Evolutionary conservation across 2,888 invertebrate genomes (phyloP).

Genomic region (Orthonychiurus folsomi): DNA sequence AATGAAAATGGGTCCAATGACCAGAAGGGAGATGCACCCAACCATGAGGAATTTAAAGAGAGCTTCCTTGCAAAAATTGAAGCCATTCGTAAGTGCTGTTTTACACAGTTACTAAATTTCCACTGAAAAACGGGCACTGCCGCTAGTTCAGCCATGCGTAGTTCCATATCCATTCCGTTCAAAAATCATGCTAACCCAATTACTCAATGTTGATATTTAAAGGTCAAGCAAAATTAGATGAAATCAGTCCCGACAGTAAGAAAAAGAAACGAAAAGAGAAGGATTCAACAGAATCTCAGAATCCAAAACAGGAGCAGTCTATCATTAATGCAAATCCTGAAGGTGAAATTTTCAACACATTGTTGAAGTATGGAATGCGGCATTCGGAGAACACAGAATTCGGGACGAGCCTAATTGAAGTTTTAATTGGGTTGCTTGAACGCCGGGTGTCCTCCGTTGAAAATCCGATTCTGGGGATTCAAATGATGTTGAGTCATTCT

Average conservation of each 20-base stretch:
- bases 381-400: neutral
- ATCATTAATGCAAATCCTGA: too few relatives aligned
- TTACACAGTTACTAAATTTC: neutral
- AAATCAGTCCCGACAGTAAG: slow-evolving; percentile 19
- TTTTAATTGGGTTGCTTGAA: neutral
- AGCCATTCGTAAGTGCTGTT: slow-evolving; percentile 19
- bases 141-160: too few relatives aligned
- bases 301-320: too few relatives aligned
- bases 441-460: neutral
- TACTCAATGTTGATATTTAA: neutral
- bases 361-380: neutral
- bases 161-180: neutral
- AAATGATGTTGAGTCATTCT: neutral
- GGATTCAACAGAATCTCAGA: neutral
- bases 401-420: neutral
- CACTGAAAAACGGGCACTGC: neutral
- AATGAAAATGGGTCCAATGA: neutral
- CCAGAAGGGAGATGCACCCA: neutral
- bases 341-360: neutral
- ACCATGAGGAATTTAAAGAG: slow-evolving; percentile 24
- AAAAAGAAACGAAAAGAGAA: neutral
- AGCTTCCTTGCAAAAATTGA: slow-evolving; percentile 29
- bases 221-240: neutral
- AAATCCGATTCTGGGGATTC: neutral
- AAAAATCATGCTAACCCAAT: too few relatives aligned